Percentiles rank a stretch among this genome's conserved stretches.
These are phyloP conservation scores for Eupleurogrammus muticus DNA, from an alignment of 2,797 vertebrate species.

Conservation along the genomic window DNA sequence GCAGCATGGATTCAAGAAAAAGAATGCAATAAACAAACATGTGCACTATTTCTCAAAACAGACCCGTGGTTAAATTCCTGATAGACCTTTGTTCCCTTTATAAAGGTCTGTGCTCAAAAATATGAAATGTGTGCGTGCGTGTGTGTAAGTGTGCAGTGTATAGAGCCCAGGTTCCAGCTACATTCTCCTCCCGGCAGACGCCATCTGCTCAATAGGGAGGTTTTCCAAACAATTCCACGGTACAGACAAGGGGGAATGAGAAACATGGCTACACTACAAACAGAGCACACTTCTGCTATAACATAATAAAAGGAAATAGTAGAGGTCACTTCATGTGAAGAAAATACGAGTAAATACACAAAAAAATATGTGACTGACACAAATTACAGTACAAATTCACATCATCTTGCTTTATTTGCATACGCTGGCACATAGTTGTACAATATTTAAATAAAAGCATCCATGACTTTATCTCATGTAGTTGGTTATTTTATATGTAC, in stretches of 20 bases:
- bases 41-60: constrained; percentile 70
- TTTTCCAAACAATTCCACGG: constrained; percentile 79
- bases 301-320: constrained; percentile 29
- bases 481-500: not conserved
- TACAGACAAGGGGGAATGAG: constrained; percentile 56
- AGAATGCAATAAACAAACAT: constrained; percentile 68
- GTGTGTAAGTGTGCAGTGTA: constrained; percentile 45
- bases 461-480: not conserved
- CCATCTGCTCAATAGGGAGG: constrained; percentile 84
- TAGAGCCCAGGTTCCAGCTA: constrained; percentile 72
- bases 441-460: not conserved
- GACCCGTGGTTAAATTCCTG: constrained; percentile 69
- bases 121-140: constrained; percentile 33
- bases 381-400: constrained; percentile 2
- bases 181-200: constrained; percentile 75
- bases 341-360: constrained; percentile 13
- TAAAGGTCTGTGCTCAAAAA: constrained; percentile 62
- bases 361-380: constrained; percentile 13
- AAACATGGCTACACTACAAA: constrained; percentile 64
- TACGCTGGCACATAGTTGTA: not conserved
- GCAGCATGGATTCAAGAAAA: constrained; percentile 53
- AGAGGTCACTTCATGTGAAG: constrained; percentile 22
- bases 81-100: constrained; percentile 64
- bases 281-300: constrained; percentile 21
- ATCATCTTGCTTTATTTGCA: not conserved